Evolutionary conservation across 1,140 invertebrate genomes (phyloP).

Genomic region (Pogonognathellus flavescens): DNA sequence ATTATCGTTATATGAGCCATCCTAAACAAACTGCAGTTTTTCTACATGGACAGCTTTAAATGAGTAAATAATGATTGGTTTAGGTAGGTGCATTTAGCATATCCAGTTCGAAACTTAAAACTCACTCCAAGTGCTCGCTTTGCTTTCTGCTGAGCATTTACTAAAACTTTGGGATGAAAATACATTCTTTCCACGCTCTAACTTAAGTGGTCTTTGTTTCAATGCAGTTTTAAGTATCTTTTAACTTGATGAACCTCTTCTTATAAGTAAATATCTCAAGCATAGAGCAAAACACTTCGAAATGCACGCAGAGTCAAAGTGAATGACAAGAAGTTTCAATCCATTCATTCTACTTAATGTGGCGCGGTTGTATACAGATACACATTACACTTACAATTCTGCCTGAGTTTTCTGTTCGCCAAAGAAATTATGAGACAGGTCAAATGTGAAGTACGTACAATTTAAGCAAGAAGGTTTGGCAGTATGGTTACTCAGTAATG

Average conservation of each 20-base stretch:
- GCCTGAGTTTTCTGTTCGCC: neutral
- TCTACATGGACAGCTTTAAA: neutral
- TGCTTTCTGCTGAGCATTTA: too few species aligned
- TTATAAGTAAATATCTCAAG: too few species aligned
- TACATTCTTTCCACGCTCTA: too few species aligned
- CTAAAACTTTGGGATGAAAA: too few species aligned
- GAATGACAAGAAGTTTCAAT: neutral
- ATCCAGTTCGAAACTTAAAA: neutral
- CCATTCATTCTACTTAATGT: neutral
- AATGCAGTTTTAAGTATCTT: too few species aligned
- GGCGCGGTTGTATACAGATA: neutral
- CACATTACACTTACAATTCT: neutral
- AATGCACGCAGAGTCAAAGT: neutral
- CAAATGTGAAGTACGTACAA: neutral
- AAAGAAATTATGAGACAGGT: neutral
- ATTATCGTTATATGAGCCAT: neutral
- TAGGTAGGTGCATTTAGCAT: constrained; percentile 15
- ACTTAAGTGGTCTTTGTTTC: too few species aligned
- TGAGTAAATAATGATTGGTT: constrained; percentile 21
- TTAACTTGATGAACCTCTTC: too few species aligned
- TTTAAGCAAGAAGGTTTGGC: neutral
- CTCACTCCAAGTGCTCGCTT: neutral
- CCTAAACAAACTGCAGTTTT: neutral
- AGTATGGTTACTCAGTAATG: constrained; percentile 11
- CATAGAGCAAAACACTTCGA: too few species aligned